These are phyloP conservation scores for Platalea minor DNA, from an alignment of 2,797 vertebrate species.

Conservation along the genomic window DNA sequence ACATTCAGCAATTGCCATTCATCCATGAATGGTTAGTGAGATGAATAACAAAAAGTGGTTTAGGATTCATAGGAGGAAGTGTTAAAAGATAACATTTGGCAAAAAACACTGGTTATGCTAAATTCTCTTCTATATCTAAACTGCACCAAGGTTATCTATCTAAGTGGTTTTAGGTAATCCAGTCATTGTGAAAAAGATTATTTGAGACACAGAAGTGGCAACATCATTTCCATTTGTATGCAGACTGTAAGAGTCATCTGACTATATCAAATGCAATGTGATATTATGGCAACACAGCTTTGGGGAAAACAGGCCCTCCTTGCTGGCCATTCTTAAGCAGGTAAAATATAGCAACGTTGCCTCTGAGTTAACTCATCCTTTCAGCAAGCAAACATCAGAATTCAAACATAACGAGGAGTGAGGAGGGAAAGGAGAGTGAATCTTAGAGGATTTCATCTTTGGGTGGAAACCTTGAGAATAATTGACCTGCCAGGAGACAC, in stretches of 20 bases:
- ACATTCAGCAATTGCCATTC: slow-evolving; percentile 41
- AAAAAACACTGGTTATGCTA: slow-evolving; percentile 16
- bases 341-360: background rate
- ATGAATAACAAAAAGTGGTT: slow-evolving; percentile 61
- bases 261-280: background rate
- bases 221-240: slow-evolving; percentile 20
- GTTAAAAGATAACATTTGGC: slow-evolving; percentile 57
- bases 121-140: slow-evolving; percentile 56
- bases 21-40: slow-evolving; percentile 41
- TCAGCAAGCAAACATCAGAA: background rate
- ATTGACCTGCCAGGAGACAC: background rate
- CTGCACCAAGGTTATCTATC: slow-evolving; percentile 23
- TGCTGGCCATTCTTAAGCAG: background rate
- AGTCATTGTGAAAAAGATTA: slow-evolving; percentile 34
- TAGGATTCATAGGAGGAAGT: slow-evolving; percentile 60
- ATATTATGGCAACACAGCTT: background rate
- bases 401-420: background rate
- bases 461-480: background rate
- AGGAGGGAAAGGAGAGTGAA: background rate
- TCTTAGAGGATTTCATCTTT: background rate
- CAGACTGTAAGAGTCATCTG: slow-evolving; percentile 17
- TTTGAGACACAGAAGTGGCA: slow-evolving; percentile 15
- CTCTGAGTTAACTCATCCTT: background rate
- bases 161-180: slow-evolving; percentile 56
- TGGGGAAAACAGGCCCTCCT: background rate